Evolutionary conservation across 2,888 invertebrate species (phyloP).

Genomic region (Aphidius colemani): DNA sequence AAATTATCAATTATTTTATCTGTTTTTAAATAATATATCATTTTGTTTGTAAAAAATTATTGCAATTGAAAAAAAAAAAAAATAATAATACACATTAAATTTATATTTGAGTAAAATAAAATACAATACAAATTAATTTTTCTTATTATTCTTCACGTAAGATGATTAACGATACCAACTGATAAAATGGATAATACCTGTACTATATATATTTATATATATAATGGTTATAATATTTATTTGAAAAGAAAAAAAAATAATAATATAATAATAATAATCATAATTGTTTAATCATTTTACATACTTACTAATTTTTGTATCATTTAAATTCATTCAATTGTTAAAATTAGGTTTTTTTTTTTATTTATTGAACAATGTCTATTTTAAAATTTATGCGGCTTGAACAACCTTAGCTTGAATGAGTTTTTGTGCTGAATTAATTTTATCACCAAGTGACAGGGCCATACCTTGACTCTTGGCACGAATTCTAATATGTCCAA

Average conservation of each 20-base stretch:
- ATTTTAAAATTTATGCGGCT: conserved; percentile 44
- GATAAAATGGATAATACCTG: no score
- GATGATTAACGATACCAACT: no score
- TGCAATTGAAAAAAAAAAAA: no score
- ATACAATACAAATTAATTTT: conserved; percentile 6
- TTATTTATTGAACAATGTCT: not conserved
- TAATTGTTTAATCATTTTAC: not conserved
- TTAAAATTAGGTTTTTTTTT: not conserved
- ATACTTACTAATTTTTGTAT: not conserved
- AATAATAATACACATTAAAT: no score
- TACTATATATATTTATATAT: no score
- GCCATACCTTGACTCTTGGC: conserved; percentile 99
- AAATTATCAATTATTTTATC: no score
- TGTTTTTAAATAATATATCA: no score
- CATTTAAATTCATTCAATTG: not conserved
- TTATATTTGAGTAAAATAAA: no score
- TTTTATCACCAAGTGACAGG: conserved; percentile 96
- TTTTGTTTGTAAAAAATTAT: no score
- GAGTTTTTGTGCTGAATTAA: conserved; percentile 87
- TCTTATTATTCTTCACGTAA: no score
- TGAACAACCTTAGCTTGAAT: conserved; percentile 56
- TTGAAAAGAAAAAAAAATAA: conserved; percentile 2
- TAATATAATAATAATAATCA: not conserved
- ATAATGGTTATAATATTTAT: no score
- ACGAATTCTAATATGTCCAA: conserved; percentile 95